Evolutionary conservation across 2,797 vertebrate species (phyloP).

Genomic region (Scomberomorus guttatus): DNA sequence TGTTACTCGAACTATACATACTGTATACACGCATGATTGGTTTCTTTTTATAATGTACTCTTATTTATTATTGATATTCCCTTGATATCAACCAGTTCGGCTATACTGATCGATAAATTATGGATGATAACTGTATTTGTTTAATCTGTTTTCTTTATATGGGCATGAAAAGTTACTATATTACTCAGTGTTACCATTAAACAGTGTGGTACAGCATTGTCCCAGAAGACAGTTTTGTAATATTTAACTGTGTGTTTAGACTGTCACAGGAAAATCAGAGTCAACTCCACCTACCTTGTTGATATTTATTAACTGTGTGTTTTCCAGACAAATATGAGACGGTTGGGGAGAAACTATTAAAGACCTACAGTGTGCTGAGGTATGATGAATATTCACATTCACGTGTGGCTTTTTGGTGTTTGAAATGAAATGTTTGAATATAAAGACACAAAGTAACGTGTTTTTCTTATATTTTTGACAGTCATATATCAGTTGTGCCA

Average conservation of each 20-base stretch:
- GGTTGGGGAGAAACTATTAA: constrained; percentile 89
- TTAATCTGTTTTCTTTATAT: not conserved
- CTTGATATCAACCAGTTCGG: not conserved
- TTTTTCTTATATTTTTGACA: constrained; percentile 58
- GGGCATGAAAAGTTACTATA: constrained; percentile 18
- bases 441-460: not conserved
- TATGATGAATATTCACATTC: constrained; percentile 60
- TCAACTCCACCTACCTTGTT: not conserved
- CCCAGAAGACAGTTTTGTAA: not conserved
- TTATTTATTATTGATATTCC: constrained; percentile 24
- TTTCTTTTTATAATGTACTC: not conserved
- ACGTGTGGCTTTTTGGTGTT: not conserved
- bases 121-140: constrained; percentile 22
- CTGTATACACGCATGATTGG: not conserved
- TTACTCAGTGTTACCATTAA: constrained; percentile 21
- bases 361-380: constrained; percentile 89
- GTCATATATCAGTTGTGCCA: constrained; percentile 91
- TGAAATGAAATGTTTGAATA: not conserved
- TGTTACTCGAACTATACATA: constrained; percentile 29
- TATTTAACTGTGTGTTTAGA: not conserved
- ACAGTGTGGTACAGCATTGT: not conserved
- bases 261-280: not conserved
- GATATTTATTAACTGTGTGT: constrained; percentile 1
- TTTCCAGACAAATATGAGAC: constrained; percentile 88
- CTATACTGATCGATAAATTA: constrained; percentile 32